Evolutionary conservation across 2,888 invertebrate genomes (phyloP), one percentile per base, ranked within the genome.

Genomic region (Drosophila subsilvestris): DNA sequence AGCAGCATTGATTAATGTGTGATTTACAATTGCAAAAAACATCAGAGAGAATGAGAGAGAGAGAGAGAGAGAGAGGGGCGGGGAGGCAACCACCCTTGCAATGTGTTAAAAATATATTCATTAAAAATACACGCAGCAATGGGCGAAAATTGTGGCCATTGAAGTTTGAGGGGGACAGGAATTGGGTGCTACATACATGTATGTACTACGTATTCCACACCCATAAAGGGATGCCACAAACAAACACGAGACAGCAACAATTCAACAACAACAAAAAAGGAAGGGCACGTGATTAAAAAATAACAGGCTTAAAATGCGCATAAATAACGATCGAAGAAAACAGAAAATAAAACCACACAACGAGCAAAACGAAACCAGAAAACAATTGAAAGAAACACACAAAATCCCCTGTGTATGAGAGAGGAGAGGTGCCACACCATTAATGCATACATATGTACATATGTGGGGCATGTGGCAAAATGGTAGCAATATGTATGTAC

Each of bases 211-310:
- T 6, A 29, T 10, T 32, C 14, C 37, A 22, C 47, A 48, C 43
- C 42, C 42, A 9, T n/a, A n/a, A 17, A 25, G 48, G 43, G 17
- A 54, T 47, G 48, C 18, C 49, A 22, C 51, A 65, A 56, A 32
- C 51, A 45, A 27, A 56, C 51, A 27, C 55, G 20, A 7, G 6
- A 14, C 58, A 27, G 49, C 54, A 43, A 29, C 22, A 50, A 54
- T 50, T 45, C 55, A 43, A 42, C 37, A 56, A 49, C 55, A 43
- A 42, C 37, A 51, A 55, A 74, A 78, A 78, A 76, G 37, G 37
- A n/a, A 79, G 76, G 78, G 88, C 76, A 76, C 73, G 75, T 88
- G 72, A 86, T 83, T 78, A 76, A 82, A 83, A 88, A 86, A 86
- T 80, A 83, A 82, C 83, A 88, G 73, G 62, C 83, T 82, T 76